Evolutionary conservation across 2,888 invertebrate genomes (phyloP), one percentile per base, ranked within the genome.

Genomic region (Brachypalpus laphriformis): DNA sequence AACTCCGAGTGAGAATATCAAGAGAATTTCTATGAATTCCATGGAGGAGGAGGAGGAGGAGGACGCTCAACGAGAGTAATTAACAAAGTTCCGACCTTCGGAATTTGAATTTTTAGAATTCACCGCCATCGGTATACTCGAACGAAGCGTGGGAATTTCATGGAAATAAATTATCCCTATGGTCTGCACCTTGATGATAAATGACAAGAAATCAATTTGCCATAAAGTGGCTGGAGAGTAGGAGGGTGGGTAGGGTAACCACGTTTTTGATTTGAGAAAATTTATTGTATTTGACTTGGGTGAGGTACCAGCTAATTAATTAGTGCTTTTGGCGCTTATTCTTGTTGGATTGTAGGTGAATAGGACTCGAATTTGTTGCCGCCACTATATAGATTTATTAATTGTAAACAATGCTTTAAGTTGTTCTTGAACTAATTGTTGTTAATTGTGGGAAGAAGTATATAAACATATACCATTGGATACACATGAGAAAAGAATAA

Each of bases 151-250:
- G 85, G 85, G 85, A 85, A 82, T 78, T 31, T 51, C 40, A 1
- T 45, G 54, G 25, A 37, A 42, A 37, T 37, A 65, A 16, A 9
- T 42, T 31, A 45, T 57, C 6, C 22, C 45, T 34, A 6, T 2
- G 11, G 14, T n/a, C 11, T 14, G 25, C 25, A 37, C n/a, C 20
- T 54, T 20, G 49, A 83, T 81, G 85, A 85, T 85, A 59, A 66
- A 85, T 80, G 85, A 81, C 57, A 61, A 65, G 76, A 71, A 54
- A 85, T 81, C 65, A 85, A 71, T 81, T 71, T 70, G 37, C 31
- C 57, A 70, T 42, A 14, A 59, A 66, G 22, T 56, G 25, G 63
- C 57, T 11, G 34, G 18, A 18, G 31, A 22, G 4, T 45, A 22
- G 3, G n/a, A 28, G 61, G 63, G 22, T 2, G 22, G 34, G 28